Base-by-base conservation (phyloP, 1,140 invertebrate genomes). In the Ceratosolen solmsi region DNA sequence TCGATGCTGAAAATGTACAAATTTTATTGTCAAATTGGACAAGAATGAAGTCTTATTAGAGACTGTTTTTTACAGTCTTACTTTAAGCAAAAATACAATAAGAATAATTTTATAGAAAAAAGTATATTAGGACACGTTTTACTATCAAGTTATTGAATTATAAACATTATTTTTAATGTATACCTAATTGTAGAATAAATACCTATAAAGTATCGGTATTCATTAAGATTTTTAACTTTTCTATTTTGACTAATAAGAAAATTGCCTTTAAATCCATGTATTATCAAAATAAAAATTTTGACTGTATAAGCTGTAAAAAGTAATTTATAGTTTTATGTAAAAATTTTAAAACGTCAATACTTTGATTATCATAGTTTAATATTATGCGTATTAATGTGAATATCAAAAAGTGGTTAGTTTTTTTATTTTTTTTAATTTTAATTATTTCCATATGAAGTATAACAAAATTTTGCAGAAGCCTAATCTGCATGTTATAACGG, bases 271-370 rank as follows among this genome's bases (percentile, higher is more conserved):
- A n/a, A 71, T 75, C 51, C 46, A 74, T 78, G 27, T 79, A 79
- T 79, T 82, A 82, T 82, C 58, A 74, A 46, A n/a, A 79, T 83
- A 83, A 83, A 74, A 41, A 54, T 82, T 73, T 58, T 72, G 49
- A 49, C 70, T 72, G 65, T 78, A 60, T 78, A 25, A 65, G 30
- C 56, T 78, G 54, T 79, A 79, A 25, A 79, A 75, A 74, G 27
- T 79, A n/a, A 79, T 74, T 83, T 54, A 83, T 79, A 68, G 15
- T 79, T 79, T 68, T 56, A 78, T 78, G 38, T 77, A 49, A 58
- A n/a, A n/a, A 73, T 74, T 60, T 38, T 51, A 60, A 82, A 72
- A 74, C 72, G 38, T 72, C 56, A 51, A 38, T 70, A 41, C 33
- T 22, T n/a, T 25, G n/a, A 68, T 30, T 73, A 9, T 74, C 41